phyloP scores from a whole-genome alignment of 2,113 vertebrate genomes.

The Psammodynastes pulverulentus region DNA sequence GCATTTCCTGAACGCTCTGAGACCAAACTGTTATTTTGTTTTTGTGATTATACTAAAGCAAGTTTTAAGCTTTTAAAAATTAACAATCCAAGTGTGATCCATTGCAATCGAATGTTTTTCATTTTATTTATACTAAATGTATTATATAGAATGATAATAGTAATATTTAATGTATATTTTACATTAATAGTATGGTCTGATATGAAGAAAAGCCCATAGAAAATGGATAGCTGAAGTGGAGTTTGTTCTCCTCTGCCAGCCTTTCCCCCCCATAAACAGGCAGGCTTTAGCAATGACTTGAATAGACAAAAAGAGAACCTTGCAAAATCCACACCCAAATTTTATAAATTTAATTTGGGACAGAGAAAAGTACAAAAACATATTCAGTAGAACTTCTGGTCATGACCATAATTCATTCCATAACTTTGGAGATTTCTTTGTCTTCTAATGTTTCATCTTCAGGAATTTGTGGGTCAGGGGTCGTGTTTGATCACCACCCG shows the following conservation, averaged over 20 bases:
- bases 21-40: not conserved
- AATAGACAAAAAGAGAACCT: not conserved
- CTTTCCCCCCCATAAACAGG: not conserved
- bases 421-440: too few species aligned
- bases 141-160: not conserved
- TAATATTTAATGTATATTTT: not conserved
- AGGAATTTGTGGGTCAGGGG: too few species aligned
- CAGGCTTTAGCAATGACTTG: not conserved
- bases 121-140: not conserved
- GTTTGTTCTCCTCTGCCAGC: not conserved
- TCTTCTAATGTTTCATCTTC: too few species aligned
- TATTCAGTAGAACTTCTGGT: too few species aligned
- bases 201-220: not conserved
- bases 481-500: too few species aligned
- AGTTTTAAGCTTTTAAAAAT: not conserved
- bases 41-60: not conserved
- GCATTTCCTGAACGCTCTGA: fast-evolving
- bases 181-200: not conserved
- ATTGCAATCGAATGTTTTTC: not conserved
- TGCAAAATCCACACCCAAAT: not conserved
- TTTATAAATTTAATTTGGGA: not conserved
- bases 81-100: not conserved
- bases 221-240: not conserved
- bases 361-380: not conserved
- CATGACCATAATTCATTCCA: too few species aligned